These are phyloP conservation scores for Brotula barbata DNA, from an alignment of 2,797 vertebrate genomes.

Conservation along the genomic window DNA sequence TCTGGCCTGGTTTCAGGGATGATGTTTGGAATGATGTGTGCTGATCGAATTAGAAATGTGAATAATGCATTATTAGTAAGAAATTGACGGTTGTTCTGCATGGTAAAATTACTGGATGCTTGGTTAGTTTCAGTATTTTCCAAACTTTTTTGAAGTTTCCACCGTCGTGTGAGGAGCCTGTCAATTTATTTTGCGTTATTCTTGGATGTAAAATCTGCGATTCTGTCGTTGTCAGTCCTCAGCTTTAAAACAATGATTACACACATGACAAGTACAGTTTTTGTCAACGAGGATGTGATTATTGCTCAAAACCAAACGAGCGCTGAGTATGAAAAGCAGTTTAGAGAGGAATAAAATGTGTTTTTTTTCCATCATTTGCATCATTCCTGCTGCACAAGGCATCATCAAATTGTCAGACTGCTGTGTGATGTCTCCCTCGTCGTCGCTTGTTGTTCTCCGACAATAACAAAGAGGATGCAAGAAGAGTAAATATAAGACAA, in stretches of 20 bases:
- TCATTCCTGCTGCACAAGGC: conserved; percentile 13
- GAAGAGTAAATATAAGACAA: neutral
- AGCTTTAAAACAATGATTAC: neutral
- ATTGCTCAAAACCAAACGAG: neutral
- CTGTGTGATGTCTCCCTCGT: neutral
- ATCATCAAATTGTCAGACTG: conserved; percentile 7
- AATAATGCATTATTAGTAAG: no score
- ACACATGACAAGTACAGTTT: neutral
- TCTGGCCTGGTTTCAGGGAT: neutral
- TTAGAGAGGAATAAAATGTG: neutral
- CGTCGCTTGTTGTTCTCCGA: neutral
- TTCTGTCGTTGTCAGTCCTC: neutral
- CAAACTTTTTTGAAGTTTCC: no score
- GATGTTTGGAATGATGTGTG: neutral
- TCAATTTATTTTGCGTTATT: no score
- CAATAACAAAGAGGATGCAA: no score
- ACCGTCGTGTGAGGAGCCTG: neutral
- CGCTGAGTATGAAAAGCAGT: neutral
- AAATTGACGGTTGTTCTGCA: no score
- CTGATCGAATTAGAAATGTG: neutral
- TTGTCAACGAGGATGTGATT: neutral
- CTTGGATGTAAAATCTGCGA: neutral
- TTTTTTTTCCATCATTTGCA: neutral
- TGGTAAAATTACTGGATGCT: no score
- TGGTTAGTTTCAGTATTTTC: no score